These are phyloP conservation scores for Podarcis raffonei DNA, from an alignment of 2,113 vertebrate species.

Conservation along the genomic window DNA sequence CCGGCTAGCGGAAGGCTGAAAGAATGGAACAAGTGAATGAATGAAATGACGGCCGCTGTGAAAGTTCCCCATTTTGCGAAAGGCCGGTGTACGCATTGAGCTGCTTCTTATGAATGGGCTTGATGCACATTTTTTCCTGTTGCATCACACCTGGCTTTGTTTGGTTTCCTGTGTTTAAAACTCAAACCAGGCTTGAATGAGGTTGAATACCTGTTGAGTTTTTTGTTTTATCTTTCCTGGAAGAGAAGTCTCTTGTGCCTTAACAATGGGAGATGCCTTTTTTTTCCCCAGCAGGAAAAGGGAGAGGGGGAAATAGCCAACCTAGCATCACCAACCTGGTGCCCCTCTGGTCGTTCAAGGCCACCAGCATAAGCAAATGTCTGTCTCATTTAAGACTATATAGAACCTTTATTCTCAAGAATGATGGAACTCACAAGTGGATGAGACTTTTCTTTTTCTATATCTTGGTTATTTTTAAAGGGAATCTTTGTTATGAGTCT, in stretches of 20 bases:
- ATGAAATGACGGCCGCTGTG: neutral
- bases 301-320: neutral
- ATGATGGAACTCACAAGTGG: no score
- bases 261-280: neutral
- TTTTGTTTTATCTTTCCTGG: no score
- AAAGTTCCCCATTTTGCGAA: neutral
- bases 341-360: neutral
- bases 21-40: no score
- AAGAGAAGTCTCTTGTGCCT: neutral
- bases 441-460: no score
- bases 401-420: no score
- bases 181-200: neutral
- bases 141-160: neutral
- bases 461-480: no score
- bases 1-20: no score
- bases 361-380: neutral
- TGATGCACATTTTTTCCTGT: neutral
- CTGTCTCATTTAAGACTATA: no score
- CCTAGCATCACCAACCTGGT: no score
- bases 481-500: no score
- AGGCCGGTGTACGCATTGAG: neutral
- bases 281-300: no score
- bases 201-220: neutral
- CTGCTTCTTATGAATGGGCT: no score
- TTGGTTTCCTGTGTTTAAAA: neutral